Conservation (phyloP, 2,888 invertebrate genomes). For the Ochropacha duplaris region DNA sequence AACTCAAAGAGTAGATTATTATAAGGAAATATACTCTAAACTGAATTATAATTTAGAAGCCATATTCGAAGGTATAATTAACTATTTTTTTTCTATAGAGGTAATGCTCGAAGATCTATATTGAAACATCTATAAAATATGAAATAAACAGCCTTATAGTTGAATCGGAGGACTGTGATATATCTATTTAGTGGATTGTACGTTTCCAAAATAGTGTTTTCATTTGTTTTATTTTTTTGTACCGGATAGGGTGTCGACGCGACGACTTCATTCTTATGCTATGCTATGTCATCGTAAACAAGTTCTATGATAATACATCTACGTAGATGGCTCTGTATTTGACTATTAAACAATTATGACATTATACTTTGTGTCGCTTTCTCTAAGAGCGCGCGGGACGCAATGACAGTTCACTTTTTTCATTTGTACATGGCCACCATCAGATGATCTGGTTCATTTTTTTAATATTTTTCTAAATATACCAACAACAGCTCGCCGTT, state of each 20-base stretch:
- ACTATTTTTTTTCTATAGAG: conserved; percentile 70
- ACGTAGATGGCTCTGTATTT: conserved; percentile 77
- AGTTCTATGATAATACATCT: conserved; percentile 62
- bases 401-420: conserved; percentile 67
- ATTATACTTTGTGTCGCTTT: conserved; percentile 68
- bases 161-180: conserved; percentile 64
- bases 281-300: conserved; percentile 49
- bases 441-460: conserved; percentile 86
- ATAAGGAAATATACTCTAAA: conserved; percentile 45
- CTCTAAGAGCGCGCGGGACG: conserved; percentile 48
- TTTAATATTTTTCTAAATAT: conserved; percentile 81
- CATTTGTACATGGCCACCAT: conserved; percentile 87
- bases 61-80: conserved; percentile 62
- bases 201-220: conserved; percentile 58
- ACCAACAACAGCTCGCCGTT: conserved; percentile 80
- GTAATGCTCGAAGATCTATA: conserved; percentile 66
- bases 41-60: conserved; percentile 51
- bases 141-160: conserved; percentile 66
- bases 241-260: conserved; percentile 61
- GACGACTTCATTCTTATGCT: conserved; percentile 39
- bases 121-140: conserved; percentile 65
- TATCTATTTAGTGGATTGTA: conserved; percentile 50
- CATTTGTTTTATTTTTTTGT: conserved; percentile 68
- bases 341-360: conserved; percentile 68
- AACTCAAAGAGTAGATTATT: conserved; percentile 37